A percentile compares a stretch with the other conserved stretches of the same genome.
phyloP scores from a whole-genome alignment of 92 coral and sea anemone species.

The Porites evermanni region DNA sequence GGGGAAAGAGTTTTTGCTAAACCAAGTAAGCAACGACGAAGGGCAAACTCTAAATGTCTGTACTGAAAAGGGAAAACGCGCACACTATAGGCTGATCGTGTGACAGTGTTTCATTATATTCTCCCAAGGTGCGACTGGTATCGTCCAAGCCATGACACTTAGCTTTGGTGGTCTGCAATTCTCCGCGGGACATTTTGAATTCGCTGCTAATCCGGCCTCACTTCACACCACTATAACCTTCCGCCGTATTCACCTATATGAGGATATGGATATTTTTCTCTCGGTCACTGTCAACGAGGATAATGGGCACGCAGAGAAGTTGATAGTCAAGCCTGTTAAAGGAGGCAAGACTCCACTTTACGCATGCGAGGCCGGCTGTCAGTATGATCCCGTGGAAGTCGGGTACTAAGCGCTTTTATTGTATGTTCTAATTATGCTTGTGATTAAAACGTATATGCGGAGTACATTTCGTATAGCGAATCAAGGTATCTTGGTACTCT shows the following conservation, averaged over 20 bases:
- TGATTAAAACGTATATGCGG: too few species aligned
- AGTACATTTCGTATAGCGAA: too few species aligned
- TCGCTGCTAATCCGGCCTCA: conserved; percentile 98
- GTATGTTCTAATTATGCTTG: background rate
- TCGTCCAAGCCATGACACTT: conserved; percentile 92
- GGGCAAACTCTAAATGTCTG: too few species aligned
- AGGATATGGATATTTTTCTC: conserved; percentile 76
- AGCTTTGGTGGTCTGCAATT: conserved; percentile 98
- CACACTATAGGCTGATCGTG: too few species aligned
- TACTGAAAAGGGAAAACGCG: too few species aligned
- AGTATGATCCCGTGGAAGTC: conserved; percentile 90
- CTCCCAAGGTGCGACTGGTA: conserved; percentile 75
- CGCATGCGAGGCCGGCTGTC: conserved; percentile 99
- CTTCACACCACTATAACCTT: conserved; percentile 93
- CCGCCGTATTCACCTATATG: conserved; percentile 91
- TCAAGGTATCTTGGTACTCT: too few species aligned
- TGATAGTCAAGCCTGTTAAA: conserved; percentile 73
- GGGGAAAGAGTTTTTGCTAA: too few species aligned
- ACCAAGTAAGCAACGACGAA: too few species aligned
- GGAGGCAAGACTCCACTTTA: conserved; percentile 82
- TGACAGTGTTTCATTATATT: background rate
- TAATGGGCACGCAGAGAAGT: conserved; percentile 92
- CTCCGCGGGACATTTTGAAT: conserved; percentile 93
- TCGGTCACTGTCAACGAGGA: conserved; percentile 86
- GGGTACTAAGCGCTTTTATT: conserved; percentile 47